Conservation (phyloP, 2,113 vertebrate species). For the Cyprinodon tularosa region DNA sequence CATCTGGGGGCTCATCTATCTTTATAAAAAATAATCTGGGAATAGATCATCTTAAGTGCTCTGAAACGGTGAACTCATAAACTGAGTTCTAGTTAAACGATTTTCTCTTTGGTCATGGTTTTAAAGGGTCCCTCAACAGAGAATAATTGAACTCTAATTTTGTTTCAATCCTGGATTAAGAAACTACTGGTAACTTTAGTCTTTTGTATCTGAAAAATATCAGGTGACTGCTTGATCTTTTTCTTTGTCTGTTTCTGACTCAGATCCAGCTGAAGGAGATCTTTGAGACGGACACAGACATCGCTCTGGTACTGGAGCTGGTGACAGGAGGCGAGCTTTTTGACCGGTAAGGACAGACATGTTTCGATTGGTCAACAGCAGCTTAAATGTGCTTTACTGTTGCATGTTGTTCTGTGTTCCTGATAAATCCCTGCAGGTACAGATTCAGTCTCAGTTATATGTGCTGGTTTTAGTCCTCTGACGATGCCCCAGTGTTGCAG, state of each 20-base stretch:
- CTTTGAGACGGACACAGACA: constrained; percentile 87
- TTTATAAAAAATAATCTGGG: neutral
- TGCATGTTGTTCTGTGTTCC: no score
- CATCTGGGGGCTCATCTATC: neutral
- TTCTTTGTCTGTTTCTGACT: neutral
- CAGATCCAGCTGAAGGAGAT: constrained; percentile 93
- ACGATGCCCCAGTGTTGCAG: neutral
- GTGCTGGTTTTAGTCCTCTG: neutral
- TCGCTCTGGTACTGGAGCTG: constrained; percentile 87
- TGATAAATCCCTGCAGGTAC: neutral
- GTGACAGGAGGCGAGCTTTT: constrained; percentile 91
- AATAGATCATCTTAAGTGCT: neutral
- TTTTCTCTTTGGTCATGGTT: no score
- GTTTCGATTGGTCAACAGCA: neutral
- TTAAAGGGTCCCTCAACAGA: no score
- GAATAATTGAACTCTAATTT: no score
- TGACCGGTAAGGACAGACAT: constrained; percentile 81
- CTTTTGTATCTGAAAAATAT: no score
- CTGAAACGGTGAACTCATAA: neutral
- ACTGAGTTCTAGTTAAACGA: no score
- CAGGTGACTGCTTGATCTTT: no score
- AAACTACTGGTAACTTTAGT: no score
- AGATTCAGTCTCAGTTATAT: neutral
- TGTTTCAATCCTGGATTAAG: no score
- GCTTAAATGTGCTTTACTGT: neutral